A percentile compares a stretch with the other conserved stretches of the same genome.
Conservation (phyloP, 2,888 invertebrate genomes). For the Stenoptilia bipunctidactyla region DNA sequence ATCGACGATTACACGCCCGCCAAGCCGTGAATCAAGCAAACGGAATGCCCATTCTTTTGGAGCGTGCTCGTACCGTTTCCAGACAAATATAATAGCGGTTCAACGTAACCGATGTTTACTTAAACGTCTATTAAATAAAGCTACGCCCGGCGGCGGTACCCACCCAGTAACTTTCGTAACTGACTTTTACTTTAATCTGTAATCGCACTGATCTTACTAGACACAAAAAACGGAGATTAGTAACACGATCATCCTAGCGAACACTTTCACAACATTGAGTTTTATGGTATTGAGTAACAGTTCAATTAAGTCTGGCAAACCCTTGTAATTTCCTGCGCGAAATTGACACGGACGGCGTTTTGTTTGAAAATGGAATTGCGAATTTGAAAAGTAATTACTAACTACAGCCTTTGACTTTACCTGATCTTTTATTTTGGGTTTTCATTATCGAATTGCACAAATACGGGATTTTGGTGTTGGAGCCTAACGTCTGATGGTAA, state of each 20-base stretch:
- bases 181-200: slow-evolving; percentile 42
- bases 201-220: slow-evolving; percentile 7
- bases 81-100: background rate
- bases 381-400: too few species aligned
- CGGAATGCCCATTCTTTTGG: slow-evolving; percentile 3
- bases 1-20: background rate
- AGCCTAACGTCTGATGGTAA: too few species aligned
- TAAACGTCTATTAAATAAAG: slow-evolving; percentile 20
- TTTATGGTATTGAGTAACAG: too few species aligned
- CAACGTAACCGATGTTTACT: slow-evolving; percentile 17
- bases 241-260: too few species aligned
- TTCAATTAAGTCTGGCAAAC: too few species aligned
- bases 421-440: too few species aligned
- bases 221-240: background rate
- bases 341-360: too few species aligned
- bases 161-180: slow-evolving; percentile 32
- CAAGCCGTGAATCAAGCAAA: background rate
- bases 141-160: slow-evolving; percentile 14
- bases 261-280: background rate
- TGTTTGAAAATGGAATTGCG: too few species aligned
- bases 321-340: too few species aligned
- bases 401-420: too few species aligned
- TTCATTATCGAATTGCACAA: too few species aligned
- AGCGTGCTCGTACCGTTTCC: background rate
- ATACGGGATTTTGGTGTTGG: too few species aligned